A percentile compares a stretch with the other conserved stretches of the same genome.
Evolutionary conservation across 1,140 invertebrate genomes (phyloP).

Genomic region (Agrilus planipennis): DNA sequence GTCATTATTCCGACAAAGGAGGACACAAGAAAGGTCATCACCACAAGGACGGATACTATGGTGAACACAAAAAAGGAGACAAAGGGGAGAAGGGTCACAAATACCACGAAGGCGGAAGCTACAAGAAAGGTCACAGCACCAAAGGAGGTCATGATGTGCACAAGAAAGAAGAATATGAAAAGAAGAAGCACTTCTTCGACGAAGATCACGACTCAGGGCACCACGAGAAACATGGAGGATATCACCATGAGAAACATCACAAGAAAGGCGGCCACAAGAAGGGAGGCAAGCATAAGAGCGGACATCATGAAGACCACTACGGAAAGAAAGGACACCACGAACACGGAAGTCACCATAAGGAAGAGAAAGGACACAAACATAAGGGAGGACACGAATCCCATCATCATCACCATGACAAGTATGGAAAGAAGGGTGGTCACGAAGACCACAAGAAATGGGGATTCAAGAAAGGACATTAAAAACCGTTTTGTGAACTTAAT

Average conservation of each 20-base stretch:
- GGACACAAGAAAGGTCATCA: slow-evolving; percentile 54
- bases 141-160: slow-evolving; percentile 55
- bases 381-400: slow-evolving; percentile 53
- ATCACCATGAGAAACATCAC: slow-evolving; percentile 46
- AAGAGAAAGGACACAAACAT: slow-evolving; percentile 52
- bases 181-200: slow-evolving; percentile 56
- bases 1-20: slow-evolving; percentile 48
- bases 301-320: slow-evolving; percentile 46
- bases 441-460: slow-evolving; percentile 55
- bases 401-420: slow-evolving; percentile 49
- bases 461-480: slow-evolving; percentile 32
- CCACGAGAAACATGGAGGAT: slow-evolving; percentile 46
- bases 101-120: slow-evolving; percentile 47
- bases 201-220: slow-evolving; percentile 50
- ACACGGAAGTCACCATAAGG: slow-evolving; percentile 46
- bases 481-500: slow-evolving; percentile 5
- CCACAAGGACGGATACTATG: slow-evolving; percentile 54
- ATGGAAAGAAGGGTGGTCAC: slow-evolving; percentile 54
- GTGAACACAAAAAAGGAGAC: slow-evolving; percentile 53
- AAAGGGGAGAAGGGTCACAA: slow-evolving; percentile 51
- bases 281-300: slow-evolving; percentile 48
- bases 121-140: slow-evolving; percentile 51
- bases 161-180: slow-evolving; percentile 59
- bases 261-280: slow-evolving; percentile 49
- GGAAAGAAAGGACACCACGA: slow-evolving; percentile 49